phyloP scores from a whole-genome alignment of 2,888 invertebrate genomes.

The Helobdella robusta region DNA sequence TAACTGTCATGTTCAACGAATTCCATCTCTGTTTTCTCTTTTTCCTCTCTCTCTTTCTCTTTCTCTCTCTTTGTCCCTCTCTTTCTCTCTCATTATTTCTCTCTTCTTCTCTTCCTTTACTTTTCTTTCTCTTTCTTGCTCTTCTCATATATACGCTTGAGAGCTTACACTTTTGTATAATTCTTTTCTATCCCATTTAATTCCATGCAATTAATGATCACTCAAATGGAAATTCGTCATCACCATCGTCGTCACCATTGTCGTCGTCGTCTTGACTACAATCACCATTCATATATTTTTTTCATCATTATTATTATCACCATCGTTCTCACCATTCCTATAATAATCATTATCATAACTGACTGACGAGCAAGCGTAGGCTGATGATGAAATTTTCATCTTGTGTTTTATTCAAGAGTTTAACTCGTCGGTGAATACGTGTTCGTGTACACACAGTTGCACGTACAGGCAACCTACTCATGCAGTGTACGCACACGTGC shows the following conservation, averaged over 20 bases:
- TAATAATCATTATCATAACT: no score
- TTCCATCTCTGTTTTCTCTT: no score
- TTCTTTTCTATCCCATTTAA: background rate
- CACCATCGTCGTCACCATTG: no score
- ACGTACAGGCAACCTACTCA: background rate
- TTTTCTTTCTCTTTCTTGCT: background rate
- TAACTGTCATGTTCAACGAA: no score
- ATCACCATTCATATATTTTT: no score
- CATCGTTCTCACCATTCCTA: background rate
- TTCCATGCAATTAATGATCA: background rate
- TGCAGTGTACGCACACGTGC: background rate
- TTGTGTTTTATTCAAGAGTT: background rate
- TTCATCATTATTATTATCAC: background rate
- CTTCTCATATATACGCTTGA: background rate
- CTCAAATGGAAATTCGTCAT: no score
- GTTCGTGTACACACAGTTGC: background rate
- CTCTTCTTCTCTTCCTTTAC: background rate
- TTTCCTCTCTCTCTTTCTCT: no score
- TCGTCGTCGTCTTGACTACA: no score
- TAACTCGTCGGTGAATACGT: background rate
- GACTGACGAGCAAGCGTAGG: background rate
- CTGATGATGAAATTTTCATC: background rate
- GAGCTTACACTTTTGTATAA: background rate
- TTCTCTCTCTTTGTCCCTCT: no score
- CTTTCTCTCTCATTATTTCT: background rate